Evolutionary conservation across 2,113 vertebrate genomes (phyloP).

Genomic region (Chloropsis cyanopogon): DNA sequence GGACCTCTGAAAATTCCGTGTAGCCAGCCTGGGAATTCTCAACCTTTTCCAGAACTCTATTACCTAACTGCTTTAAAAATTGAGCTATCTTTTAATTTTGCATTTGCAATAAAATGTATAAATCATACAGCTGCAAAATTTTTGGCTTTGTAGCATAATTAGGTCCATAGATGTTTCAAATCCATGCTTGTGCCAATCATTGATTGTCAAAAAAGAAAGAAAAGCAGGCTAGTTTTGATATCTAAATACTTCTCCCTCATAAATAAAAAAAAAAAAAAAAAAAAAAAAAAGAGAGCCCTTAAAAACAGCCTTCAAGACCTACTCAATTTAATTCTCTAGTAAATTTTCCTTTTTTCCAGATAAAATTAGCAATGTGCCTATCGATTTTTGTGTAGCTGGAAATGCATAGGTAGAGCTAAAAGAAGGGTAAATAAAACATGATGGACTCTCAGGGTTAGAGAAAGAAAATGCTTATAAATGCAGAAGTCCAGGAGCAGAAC

Average conservation of each 20-base stretch:
- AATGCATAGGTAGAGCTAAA: conserved; percentile 16
- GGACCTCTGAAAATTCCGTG: not conserved
- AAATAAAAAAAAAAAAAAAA: not conserved
- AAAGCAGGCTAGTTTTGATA: not conserved
- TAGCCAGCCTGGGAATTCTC: not conserved
- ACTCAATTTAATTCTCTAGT: not conserved
- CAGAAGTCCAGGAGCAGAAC: conserved; percentile 16
- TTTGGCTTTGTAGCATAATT: not conserved
- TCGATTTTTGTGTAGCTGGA: conserved; percentile 11
- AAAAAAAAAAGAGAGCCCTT: not conserved
- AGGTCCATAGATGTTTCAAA: not conserved
- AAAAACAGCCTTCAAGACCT: not conserved
- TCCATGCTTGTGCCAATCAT: not conserved
- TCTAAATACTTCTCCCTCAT: not conserved
- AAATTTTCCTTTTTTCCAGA: not conserved
- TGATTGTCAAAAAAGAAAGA: not conserved
- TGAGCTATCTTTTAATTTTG: not conserved
- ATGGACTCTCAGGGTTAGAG: not conserved
- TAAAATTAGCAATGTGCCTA: not conserved
- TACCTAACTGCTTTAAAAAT: not conserved
- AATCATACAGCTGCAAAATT: not conserved
- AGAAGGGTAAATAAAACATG: conserved; percentile 51
- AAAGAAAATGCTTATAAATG: conserved; percentile 48
- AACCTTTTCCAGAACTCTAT: not conserved
- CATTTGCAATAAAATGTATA: not conserved